A percentile compares a stretch with the other conserved stretches of the same genome.
These are phyloP conservation scores for Tipula helvola DNA, from an alignment of 2,888 invertebrate species.

Conservation along the genomic window DNA sequence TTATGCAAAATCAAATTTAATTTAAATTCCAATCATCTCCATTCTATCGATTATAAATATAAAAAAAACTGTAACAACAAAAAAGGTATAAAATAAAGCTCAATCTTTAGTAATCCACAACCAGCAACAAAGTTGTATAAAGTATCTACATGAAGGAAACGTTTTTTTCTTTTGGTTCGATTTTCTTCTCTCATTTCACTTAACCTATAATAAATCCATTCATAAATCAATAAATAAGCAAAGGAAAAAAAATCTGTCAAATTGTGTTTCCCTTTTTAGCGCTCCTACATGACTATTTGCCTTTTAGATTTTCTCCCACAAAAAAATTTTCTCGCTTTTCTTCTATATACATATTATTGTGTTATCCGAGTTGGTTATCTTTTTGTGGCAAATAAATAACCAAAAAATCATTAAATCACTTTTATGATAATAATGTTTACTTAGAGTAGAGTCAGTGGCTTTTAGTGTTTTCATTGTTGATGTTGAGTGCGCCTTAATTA, in stretches of 20 bases:
- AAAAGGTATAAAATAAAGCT: not conserved
- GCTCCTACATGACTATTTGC: not conserved
- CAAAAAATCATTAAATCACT: not conserved
- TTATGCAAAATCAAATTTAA: constrained; percentile 1
- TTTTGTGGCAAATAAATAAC: not conserved
- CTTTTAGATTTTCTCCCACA: not conserved
- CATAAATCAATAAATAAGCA: not conserved
- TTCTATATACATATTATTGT: not conserved
- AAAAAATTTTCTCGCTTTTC: not conserved
- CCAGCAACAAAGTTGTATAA: not conserved
- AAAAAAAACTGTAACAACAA: not conserved
- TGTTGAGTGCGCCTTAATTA: not conserved
- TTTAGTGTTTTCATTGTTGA: not conserved
- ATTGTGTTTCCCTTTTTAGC: not conserved
- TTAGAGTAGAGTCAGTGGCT: not conserved
- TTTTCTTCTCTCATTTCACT: not conserved
- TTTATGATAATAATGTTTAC: not conserved
- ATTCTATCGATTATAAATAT: not conserved
- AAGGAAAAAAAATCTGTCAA: not conserved
- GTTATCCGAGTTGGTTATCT: not conserved
- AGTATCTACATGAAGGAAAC: not conserved
- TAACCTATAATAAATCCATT: constrained; percentile 4
- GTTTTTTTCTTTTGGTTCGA: not conserved
- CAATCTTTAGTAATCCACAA: not conserved
- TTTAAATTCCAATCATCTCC: not conserved